Conservation (phyloP, 2,113 vertebrate genomes). For the Tetrao urogallus region DNA sequence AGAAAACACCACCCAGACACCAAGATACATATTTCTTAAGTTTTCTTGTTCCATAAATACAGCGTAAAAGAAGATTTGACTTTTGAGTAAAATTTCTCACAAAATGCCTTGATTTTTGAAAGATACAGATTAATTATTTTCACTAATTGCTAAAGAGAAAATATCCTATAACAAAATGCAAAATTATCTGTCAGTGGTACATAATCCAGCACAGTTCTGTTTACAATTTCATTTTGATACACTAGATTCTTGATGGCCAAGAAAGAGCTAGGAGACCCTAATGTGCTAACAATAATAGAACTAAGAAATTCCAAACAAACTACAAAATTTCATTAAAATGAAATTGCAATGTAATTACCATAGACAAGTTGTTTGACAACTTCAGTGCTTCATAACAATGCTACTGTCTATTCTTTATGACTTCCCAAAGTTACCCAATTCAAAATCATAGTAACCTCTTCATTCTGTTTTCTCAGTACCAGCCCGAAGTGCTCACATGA, state of each 20-base stretch:
- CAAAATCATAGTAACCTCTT: background rate
- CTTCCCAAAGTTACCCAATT: background rate
- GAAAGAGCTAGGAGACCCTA: background rate
- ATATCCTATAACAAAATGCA: background rate
- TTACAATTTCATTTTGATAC: background rate
- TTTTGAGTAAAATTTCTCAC: background rate
- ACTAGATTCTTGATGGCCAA: background rate
- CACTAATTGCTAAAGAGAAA: background rate
- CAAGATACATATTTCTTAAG: background rate
- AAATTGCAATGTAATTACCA: background rate
- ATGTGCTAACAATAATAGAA: background rate
- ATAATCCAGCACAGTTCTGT: background rate
- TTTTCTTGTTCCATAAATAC: background rate
- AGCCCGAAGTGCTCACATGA: background rate
- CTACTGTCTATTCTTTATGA: background rate
- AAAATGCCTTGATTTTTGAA: background rate
- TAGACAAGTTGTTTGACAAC: background rate
- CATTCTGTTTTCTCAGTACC: fast-evolving
- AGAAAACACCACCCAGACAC: background rate
- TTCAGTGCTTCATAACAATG: background rate
- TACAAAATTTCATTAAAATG: background rate
- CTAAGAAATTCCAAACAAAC: background rate
- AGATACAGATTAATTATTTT: background rate
- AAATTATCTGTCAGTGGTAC: background rate
- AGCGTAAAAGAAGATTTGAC: background rate